These are phyloP conservation scores for Pseudococcus jackbeardsleyi DNA, from an alignment of 2,888 invertebrate species.

Conservation along the genomic window DNA sequence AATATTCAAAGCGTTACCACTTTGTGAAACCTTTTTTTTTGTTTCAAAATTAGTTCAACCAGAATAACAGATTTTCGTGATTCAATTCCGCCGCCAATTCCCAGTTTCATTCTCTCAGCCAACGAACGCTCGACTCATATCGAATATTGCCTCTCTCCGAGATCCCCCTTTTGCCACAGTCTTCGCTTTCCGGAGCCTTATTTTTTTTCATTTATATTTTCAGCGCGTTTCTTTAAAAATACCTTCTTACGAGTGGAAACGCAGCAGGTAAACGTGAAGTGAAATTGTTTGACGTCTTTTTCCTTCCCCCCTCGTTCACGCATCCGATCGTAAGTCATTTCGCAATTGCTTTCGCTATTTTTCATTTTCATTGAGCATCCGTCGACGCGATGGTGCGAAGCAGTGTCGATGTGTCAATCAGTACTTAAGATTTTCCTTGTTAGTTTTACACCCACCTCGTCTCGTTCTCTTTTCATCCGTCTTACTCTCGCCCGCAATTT, in stretches of 20 bases:
- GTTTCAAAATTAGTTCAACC: constrained; percentile 34
- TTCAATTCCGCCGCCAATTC: constrained; percentile 40
- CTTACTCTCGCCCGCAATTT: not conserved
- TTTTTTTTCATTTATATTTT: constrained; percentile 51
- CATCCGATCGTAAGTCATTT: not conserved
- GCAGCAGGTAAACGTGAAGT: constrained; percentile 30
- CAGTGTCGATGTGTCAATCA: not conserved
- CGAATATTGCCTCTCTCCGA: constrained; percentile 23
- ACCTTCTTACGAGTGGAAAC: not conserved
- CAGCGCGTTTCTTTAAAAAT: constrained; percentile 9
- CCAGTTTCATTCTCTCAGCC: not conserved
- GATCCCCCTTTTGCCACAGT: not conserved
- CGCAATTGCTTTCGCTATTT: constrained; percentile 26
- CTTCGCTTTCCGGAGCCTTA: not conserved
- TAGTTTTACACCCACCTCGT: not conserved
- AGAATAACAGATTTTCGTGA: constrained; percentile 54
- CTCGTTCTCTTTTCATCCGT: not conserved
- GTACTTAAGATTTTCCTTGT: constrained; percentile 9
- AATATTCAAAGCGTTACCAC: constrained; percentile 38
- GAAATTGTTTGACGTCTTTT: constrained; percentile 35
- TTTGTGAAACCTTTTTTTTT: not conserved
- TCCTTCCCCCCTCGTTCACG: not conserved
- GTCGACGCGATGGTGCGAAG: not conserved
- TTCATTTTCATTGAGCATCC: constrained; percentile 34
- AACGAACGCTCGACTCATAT: not conserved